phyloP scores from a whole-genome alignment of 2,797 vertebrate species.

The Sphenodon punctatus region DNA sequence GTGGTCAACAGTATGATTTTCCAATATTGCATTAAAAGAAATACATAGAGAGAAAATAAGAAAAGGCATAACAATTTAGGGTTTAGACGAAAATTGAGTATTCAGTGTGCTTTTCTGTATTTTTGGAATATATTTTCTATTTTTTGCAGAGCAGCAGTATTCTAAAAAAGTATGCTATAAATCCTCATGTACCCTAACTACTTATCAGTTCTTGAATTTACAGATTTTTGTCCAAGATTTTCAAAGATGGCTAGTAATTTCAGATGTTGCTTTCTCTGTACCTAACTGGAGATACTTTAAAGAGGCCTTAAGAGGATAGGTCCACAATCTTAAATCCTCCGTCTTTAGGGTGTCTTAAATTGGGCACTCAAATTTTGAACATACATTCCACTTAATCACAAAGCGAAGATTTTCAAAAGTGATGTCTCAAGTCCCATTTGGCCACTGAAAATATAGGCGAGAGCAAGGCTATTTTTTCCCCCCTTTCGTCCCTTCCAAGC shows the following conservation, averaged over 20 bases:
- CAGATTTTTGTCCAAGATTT: not conserved
- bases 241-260: not conserved
- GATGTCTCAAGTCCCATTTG: not conserved
- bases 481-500: too few species aligned
- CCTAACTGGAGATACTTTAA: not conserved
- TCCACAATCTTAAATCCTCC: not conserved
- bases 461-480: conserved; percentile 38
- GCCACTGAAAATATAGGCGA: conserved; percentile 2
- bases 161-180: not conserved
- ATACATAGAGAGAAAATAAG: not conserved
- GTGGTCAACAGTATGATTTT: not conserved
- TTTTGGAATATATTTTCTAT: not conserved
- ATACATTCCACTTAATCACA: too few species aligned
- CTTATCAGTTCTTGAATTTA: not conserved
- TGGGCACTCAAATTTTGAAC: not conserved
- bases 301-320: not conserved
- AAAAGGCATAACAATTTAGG: not conserved
- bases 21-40: conserved; percentile 20
- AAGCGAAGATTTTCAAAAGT: too few species aligned
- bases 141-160: too few species aligned
- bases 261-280: not conserved
- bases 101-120: too few species aligned
- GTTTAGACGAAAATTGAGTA: not conserved
- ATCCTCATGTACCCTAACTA: not conserved
- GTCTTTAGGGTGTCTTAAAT: not conserved